phyloP scores from a whole-genome alignment of 2,113 vertebrate species.

The Atlantisia rogersi region DNA sequence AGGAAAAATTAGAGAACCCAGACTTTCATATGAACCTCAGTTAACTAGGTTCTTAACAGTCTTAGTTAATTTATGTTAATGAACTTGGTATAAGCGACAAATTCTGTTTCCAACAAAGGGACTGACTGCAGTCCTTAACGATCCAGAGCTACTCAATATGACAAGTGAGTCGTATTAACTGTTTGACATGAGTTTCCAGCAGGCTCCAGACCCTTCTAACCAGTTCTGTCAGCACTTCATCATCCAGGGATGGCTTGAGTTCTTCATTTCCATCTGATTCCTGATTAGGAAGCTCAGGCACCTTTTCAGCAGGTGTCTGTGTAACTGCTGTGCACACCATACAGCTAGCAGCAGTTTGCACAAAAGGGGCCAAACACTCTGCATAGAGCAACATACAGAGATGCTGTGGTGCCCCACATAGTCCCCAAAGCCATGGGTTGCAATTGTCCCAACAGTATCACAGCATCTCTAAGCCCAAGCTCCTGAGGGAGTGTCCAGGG shows the following conservation, averaged over 20 bases:
- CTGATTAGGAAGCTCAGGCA: background rate
- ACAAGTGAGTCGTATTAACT: background rate
- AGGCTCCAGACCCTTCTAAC: background rate
- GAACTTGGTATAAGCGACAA: background rate
- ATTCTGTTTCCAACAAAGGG: background rate
- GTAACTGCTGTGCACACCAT: background rate
- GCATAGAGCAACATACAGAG: background rate
- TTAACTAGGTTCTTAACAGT: background rate
- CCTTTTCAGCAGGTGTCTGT: background rate
- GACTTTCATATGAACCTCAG: background rate
- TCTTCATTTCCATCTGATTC: background rate
- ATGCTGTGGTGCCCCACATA: too few species aligned
- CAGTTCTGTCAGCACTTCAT: background rate
- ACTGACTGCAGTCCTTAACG: background rate
- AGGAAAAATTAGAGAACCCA: background rate
- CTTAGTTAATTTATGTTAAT: background rate
- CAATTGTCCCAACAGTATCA: background rate
- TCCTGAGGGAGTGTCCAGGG: background rate
- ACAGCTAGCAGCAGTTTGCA: fast-evolving
- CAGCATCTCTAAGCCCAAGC: background rate
- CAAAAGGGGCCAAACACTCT: background rate
- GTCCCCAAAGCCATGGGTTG: background rate
- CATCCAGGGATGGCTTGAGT: background rate
- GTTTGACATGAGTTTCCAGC: background rate
- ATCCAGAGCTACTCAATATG: background rate